Percentiles rank a stretch among this genome's conserved stretches.
These are phyloP conservation scores for Camptogramma bilineatum DNA, from an alignment of 2,888 invertebrate genomes.

Conservation along the genomic window DNA sequence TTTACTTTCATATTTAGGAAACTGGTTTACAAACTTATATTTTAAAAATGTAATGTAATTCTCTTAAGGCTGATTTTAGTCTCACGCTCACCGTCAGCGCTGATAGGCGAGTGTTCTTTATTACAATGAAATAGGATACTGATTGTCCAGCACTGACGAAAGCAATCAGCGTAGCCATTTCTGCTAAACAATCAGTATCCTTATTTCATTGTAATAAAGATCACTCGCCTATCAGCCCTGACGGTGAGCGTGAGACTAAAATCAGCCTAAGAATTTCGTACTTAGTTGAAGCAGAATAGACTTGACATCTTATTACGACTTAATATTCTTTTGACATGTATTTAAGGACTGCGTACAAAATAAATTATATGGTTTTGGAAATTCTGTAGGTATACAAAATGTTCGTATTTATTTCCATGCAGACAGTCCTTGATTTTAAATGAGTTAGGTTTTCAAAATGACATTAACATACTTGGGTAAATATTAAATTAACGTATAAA, in stretches of 20 bases:
- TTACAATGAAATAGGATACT: no score
- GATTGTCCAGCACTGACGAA: no score
- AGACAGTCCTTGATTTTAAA: neutral
- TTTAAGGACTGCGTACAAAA: neutral
- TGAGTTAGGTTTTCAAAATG: neutral
- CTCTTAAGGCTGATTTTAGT: no score
- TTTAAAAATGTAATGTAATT: constrained; percentile 2
- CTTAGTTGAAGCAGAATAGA: neutral
- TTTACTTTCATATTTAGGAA: constrained; percentile 13
- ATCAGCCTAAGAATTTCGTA: neutral
- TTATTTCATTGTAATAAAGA: no score
- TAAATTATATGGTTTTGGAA: neutral
- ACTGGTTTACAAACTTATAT: neutral
- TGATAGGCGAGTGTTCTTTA: no score
- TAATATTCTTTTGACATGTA: neutral
- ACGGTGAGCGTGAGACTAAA: no score
- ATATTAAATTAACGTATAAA: neutral
- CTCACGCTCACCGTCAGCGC: no score
- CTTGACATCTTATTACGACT: constrained; percentile 1
- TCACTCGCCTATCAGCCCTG: no score
- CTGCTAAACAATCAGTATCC: no score
- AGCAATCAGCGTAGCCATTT: no score
- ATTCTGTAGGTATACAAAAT: neutral
- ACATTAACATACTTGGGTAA: neutral
- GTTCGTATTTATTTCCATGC: neutral